phyloP scores from a whole-genome alignment of 1,140 invertebrate species.

The Zaprionus nigranus region DNA sequence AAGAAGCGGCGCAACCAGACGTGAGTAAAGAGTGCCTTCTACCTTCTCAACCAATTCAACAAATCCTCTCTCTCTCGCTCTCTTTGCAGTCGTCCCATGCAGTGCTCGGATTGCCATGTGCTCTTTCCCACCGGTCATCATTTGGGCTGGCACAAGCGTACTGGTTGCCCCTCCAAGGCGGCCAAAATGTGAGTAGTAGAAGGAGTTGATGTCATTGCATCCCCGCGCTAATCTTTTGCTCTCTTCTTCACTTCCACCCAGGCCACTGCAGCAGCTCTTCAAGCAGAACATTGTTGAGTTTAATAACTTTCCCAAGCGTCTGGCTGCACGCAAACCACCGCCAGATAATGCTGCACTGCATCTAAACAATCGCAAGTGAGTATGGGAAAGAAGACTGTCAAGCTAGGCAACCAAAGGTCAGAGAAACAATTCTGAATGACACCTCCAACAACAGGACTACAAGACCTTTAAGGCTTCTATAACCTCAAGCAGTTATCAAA shows the following conservation, averaged over 20 bases:
- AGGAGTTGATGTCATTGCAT: not conserved
- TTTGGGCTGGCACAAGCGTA: constrained; percentile 82
- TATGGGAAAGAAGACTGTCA: not conserved
- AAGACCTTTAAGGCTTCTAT: no score
- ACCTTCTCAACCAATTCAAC: not conserved
- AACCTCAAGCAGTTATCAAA: no score
- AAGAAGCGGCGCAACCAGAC: constrained; percentile 83
- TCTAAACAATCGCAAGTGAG: constrained; percentile 79
- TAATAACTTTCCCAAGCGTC: constrained; percentile 79
- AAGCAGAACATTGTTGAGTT: constrained; percentile 83
- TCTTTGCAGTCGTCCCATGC: constrained; percentile 73
- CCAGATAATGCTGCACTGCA: constrained; percentile 64
- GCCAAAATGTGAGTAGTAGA: constrained; percentile 71
- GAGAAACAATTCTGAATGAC: no score
- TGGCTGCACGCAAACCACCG: constrained; percentile 63
- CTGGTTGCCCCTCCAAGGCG: constrained; percentile 80
- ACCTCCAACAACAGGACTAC: no score
- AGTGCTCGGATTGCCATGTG: constrained; percentile 82
- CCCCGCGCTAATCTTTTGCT: not conserved
- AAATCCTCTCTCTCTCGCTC: not conserved
- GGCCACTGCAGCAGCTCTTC: constrained; percentile 81
- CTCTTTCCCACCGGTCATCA: constrained; percentile 83
- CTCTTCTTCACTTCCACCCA: constrained; percentile 19
- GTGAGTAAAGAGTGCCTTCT: constrained; percentile 48
- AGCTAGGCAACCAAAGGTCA: no score